Evolutionary conservation across 2,797 vertebrate genomes (phyloP), one percentile per base, ranked within the genome.

Genomic region (Molothrus aeneus): DNA sequence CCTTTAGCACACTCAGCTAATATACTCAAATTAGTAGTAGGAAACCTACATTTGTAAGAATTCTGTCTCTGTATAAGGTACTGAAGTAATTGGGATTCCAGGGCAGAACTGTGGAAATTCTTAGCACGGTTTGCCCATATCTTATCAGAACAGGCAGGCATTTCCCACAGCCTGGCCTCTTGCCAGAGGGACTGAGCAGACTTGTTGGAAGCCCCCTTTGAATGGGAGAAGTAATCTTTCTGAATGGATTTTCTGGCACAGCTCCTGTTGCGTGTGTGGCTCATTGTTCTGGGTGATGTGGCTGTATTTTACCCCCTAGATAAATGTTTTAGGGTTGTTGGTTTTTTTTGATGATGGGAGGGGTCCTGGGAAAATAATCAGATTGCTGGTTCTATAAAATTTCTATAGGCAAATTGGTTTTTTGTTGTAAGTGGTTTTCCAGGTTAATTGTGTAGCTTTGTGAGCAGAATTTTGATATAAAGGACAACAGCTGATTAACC

Each of bases 141-240:
- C 96, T 95, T 96, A 97, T 96, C 96, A 88, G 93, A 75, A 60
- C 96, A 96, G 95, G 82, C 96, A 88, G 12, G 12, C 84, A 93
- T 92, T 89, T 40, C 91, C 91, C 63, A 66, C 0, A 1, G 57
- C 68, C 77, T 95, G 95, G 96, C 92, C 0, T 2, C 42, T 2
- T 72, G 42, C 94, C 86, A 95, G 88, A 34, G 75, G 7, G 48
- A 48, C 24, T 15, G 26, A 84, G 80, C 93, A 82, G 84, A 14
- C 92, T 66, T 34, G 13, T 26, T 92, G 95, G 92, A 36, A 95
- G 85, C 66, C 84, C 21, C 17, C 14, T 59, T 43, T 95, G 81
- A 96, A 86, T 94, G 92, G 90, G 70, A 91, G 69, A 83, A 93
- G 48, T 32, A 66, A 93, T 90, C 92, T 87, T 94, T 92, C 60